Base-by-base conservation (phyloP, 2,888 invertebrate genomes). In the Scelioninae gen. 1 region DNA sequence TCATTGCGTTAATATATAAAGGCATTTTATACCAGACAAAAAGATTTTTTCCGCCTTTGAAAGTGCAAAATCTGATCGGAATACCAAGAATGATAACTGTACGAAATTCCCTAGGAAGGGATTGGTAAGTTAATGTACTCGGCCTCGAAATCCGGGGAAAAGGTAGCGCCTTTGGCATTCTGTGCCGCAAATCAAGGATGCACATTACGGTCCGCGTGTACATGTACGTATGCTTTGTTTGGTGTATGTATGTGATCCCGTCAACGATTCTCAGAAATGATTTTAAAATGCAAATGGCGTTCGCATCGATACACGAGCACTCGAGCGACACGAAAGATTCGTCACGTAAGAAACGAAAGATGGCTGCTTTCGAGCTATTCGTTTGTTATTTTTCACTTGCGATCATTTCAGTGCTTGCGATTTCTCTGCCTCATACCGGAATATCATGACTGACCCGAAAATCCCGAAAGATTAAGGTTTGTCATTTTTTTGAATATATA, bases 231-330 rank as follows among this genome's bases (percentile, higher is more conserved):
- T 11, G 29, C 53, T 56, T 63, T 55, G 65, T 76, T 58, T 38
- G 29, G 51, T 51, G 74, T 55, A 53, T 69, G 81, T 80, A 76
- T 80, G 69, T 53, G 77, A 68, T 78, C 69, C 82, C 81, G 82
- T 84, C 84, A 66, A 80, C 85, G 85, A 84, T 89, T 89, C 88
- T 85, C 82, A 85, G 88, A 90, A 90, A 87, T 84, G 85, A 86
- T 88, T 85, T 90, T 90, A 87, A 88, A 88, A 90, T 90, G 89
- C 90, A 88, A 87, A 88, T 88, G 85, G 87, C 88, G 89, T 88
- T 84, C 85, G 77, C 81, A 78, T 83, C 85, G 87, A 82, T 86
- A 81, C 84, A 79, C 68, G 74, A 80, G 74, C 74, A 68, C 62
- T 71, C 63, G 56, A 72, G 72, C 69, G 80, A 68, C 74, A 83